These are phyloP conservation scores for Mechanitis mazaeus DNA, from an alignment of 2,888 invertebrate species.

Conservation along the genomic window DNA sequence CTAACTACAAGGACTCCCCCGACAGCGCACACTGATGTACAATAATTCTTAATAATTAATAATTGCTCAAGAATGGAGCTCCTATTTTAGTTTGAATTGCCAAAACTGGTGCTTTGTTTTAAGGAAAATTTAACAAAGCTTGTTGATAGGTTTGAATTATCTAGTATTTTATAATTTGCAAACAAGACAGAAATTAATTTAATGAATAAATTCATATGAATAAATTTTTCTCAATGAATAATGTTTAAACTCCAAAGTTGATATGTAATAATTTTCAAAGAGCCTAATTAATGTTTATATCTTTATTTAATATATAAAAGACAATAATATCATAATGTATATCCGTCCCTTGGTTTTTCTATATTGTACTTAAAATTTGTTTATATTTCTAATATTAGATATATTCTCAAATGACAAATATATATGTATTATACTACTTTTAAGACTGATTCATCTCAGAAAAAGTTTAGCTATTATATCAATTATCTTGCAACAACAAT, in stretches of 20 bases:
- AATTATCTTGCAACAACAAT: too few relatives aligned
- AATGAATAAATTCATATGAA: too few relatives aligned
- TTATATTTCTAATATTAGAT: too few relatives aligned
- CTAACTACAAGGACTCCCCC: constrained; percentile 45
- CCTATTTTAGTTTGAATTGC: too few relatives aligned
- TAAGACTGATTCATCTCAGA: too few relatives aligned
- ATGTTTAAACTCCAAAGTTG: too few relatives aligned
- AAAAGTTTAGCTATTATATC: too few relatives aligned
- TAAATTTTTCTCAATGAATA: too few relatives aligned
- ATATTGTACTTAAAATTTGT: background rate
- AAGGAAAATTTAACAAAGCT: background rate
- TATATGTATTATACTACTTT: too few relatives aligned
- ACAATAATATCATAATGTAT: constrained; percentile 2
- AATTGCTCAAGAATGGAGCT: background rate
- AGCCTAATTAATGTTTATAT: background rate
- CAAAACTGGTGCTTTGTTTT: constrained; percentile 7
- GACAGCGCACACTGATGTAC: constrained; percentile 20
- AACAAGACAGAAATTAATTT: too few relatives aligned
- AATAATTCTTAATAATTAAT: background rate
- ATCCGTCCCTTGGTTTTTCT: background rate
- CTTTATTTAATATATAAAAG: constrained; percentile 1
- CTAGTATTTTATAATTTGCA: constrained; percentile 1
- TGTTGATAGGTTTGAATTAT: background rate
- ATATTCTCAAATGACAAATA: too few relatives aligned
- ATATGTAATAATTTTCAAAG: too few relatives aligned